A percentile compares a stretch with the other conserved stretches of the same genome.
phyloP scores from a whole-genome alignment of 1,140 invertebrate genomes.

The Heliconius hewitsoni region DNA sequence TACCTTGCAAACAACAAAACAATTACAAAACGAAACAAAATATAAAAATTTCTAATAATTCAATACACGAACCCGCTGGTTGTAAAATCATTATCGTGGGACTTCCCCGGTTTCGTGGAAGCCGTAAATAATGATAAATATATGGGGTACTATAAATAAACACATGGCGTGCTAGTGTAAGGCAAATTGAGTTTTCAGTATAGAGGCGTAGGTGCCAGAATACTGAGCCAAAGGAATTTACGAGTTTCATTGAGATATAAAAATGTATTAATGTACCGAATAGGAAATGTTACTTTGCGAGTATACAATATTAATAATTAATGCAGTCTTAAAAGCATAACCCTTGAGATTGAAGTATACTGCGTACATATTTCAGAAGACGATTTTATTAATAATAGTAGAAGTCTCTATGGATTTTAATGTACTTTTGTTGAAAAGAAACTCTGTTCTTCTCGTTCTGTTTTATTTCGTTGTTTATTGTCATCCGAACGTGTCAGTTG shows the following conservation, averaged over 20 bases:
- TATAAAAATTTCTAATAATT: not conserved
- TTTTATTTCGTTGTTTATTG: too few relatives aligned
- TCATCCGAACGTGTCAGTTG: too few relatives aligned
- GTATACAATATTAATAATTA: not conserved
- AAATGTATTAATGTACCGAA: conserved; percentile 3
- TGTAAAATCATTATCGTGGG: conserved; percentile 29
- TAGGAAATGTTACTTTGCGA: not conserved
- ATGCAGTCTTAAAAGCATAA: not conserved
- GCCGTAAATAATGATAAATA: conserved; percentile 29
- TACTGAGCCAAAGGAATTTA: not conserved
- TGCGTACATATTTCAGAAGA: too few relatives aligned
- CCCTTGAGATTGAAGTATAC: not conserved
- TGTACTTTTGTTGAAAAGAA: too few relatives aligned
- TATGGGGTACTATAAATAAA: conserved; percentile 25
- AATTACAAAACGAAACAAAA: not conserved
- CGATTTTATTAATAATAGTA: too few relatives aligned
- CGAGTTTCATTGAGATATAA: conserved; percentile 4
- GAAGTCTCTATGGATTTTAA: too few relatives aligned
- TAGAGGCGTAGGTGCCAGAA: not conserved
- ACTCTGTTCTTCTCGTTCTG: too few relatives aligned
- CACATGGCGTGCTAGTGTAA: not conserved
- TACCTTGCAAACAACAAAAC: not conserved
- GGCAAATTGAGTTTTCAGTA: not conserved
- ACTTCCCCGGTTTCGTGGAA: conserved; percentile 38
- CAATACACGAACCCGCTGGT: conserved; percentile 6